Percentiles rank a stretch among this genome's conserved stretches.
Evolutionary conservation across 2,888 invertebrate species (phyloP).

Genomic region (Fabriciana adippe): DNA sequence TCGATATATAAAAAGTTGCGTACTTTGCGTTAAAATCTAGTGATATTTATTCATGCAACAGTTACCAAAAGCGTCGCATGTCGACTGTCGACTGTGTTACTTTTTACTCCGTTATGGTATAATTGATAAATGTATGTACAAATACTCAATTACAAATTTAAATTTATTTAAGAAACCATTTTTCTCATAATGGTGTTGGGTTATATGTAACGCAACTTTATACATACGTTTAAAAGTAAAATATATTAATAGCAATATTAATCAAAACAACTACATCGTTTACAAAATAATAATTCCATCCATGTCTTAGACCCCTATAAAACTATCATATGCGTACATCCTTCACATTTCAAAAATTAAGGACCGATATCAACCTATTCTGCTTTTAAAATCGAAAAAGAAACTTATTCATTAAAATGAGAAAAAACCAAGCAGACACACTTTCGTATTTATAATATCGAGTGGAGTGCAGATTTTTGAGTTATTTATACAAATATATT

Average conservation of each 20-base stretch:
- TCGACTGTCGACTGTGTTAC: neutral
- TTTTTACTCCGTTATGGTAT: constrained; percentile 7
- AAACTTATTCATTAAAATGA: too few species aligned
- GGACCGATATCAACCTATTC: too few species aligned
- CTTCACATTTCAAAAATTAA: too few species aligned
- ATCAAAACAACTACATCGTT: too few species aligned
- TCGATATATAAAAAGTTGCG: constrained; percentile 25
- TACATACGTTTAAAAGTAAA: too few species aligned
- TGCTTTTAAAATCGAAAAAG: too few species aligned
- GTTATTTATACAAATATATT: constrained; percentile 3
- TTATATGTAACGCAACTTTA: too few species aligned
- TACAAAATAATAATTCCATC: too few species aligned
- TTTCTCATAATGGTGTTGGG: neutral
- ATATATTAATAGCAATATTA: too few species aligned
- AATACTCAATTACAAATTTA: constrained; percentile 6
- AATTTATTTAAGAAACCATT: neutral
- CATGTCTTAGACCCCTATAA: too few species aligned
- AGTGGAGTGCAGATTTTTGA: neutral
- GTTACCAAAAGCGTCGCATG: constrained; percentile 21
- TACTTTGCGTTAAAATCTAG: constrained; percentile 18
- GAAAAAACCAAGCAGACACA: neutral
- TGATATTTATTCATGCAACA: constrained; percentile 17
- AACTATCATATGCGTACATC: too few species aligned
- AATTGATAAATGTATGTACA: constrained; percentile 10
- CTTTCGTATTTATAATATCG: neutral